Base-by-base conservation (phyloP, 2,888 invertebrate genomes). In the Erpobdella octoculata region DNA sequence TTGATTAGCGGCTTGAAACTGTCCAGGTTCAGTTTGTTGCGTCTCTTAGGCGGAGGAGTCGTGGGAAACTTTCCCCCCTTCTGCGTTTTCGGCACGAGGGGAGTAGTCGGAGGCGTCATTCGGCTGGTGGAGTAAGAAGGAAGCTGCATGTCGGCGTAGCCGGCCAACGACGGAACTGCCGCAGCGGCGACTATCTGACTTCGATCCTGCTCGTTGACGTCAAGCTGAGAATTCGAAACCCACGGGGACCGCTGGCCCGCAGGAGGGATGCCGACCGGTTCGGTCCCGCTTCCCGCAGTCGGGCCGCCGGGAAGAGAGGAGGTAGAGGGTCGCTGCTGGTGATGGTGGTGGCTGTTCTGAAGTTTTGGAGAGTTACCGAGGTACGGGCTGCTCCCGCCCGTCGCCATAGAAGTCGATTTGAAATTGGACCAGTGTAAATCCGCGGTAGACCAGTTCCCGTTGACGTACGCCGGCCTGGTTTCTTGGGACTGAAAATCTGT, bases 21-120 rank as follows among this genome's bases (percentile, higher is more conserved):
- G 75, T 86, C 87, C 25, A 86, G 85, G 77, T 86, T 80, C 71
- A 86, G 81, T 78, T 88, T 89, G 84, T 88, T 89, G 83, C 87
- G 89, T 79, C 88, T 89, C 78, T 88, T 88, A 65, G 90, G 89
- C 58, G 92, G 91, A 58, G 93, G 93, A 5, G 93, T 91, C 2
- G 88, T 87, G 9, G 90, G 89, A 78, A 90, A 90, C 80, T 89
- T 90, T 75, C 79, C 77, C 3, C n/a, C 33, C 8, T n/a, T 64
- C 70, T 79, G 78, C 46, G 78, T 74, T 75, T 85, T 83, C 31
- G 79, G 78, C 64, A 84, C 80, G 8, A 86, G 84, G n/a, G 86
- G 86, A 5, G 86, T 86, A 5, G 86, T 82, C 18, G 86, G 86
- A 76, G 86, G 86, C 0, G 85, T 85, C 25, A 12, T 18, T 21